Conservation (phyloP, 35 echinoderm and acorn worm species). For the Strongylocentrotus purpuratus region DNA sequence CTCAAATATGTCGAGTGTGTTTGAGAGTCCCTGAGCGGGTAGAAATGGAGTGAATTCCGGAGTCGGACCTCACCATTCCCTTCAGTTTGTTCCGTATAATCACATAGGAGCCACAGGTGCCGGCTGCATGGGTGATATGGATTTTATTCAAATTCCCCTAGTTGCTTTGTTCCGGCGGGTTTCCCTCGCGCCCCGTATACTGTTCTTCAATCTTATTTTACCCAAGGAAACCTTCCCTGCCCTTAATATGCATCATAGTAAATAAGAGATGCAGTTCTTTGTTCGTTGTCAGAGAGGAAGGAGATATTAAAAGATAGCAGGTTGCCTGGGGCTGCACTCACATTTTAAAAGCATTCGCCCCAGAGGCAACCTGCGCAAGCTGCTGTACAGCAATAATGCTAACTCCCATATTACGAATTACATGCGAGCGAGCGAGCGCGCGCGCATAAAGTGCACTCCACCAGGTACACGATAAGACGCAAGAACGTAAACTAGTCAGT, state of each 20-base stretch:
- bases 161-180: background rate
- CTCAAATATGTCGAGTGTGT: background rate
- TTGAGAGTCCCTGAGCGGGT: slow-evolving; percentile 10
- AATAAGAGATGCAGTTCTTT: slow-evolving; percentile 12
- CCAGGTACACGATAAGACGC: background rate
- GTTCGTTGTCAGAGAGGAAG: background rate
- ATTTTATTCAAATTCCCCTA: slow-evolving; percentile 15
- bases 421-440: background rate
- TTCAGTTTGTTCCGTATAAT: slow-evolving; percentile 26
- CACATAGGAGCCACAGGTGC: slow-evolving; percentile 39
- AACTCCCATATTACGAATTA: background rate
- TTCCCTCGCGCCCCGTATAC: background rate
- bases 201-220: background rate
- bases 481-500: background rate
- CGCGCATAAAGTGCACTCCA: background rate
- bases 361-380: background rate
- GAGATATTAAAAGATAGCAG: background rate
- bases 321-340: background rate
- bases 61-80: background rate
- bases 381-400: background rate
- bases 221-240: background rate
- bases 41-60: slow-evolving; percentile 18
- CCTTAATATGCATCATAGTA: background rate
- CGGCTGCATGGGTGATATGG: slow-evolving; percentile 22
- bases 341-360: background rate